A percentile compares a stretch with the other conserved stretches of the same genome.
Evolutionary conservation across 2,888 invertebrate species (phyloP).

Genomic region (Andrena dorsata): DNA sequence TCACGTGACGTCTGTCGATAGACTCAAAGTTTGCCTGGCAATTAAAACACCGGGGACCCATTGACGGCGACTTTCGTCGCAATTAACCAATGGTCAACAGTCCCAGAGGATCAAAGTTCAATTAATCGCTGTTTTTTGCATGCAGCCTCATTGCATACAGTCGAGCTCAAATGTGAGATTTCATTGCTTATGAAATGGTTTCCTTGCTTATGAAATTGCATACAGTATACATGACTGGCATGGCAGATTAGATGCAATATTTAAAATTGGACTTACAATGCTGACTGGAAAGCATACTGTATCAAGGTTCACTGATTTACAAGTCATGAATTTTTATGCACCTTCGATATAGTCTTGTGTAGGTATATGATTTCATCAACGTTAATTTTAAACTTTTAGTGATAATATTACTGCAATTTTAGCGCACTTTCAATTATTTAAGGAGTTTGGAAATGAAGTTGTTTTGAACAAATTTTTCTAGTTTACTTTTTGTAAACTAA

Average conservation of each 20-base stretch:
- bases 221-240: not conserved
- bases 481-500: too few relatives aligned
- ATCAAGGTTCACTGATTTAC: too few relatives aligned
- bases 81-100: slow-evolving; percentile 34
- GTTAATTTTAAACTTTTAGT: too few relatives aligned
- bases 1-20: not conserved
- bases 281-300: not conserved
- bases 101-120: slow-evolving; percentile 17
- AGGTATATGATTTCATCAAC: too few relatives aligned
- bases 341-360: too few relatives aligned
- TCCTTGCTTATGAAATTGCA: not conserved
- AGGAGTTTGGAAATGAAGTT: too few relatives aligned
- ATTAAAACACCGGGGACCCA: slow-evolving; percentile 22
- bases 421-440: too few relatives aligned
- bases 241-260: not conserved
- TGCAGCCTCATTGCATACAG: slow-evolving; percentile 23
- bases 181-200: slow-evolving; percentile 40
- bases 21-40: not conserved
- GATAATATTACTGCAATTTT: too few relatives aligned
- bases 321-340: too few relatives aligned
- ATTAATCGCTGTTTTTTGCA: slow-evolving; percentile 19
- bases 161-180: slow-evolving; percentile 9
- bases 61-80: slow-evolving; percentile 9
- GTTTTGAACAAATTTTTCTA: too few relatives aligned
- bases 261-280: not conserved